Evolutionary conservation across 2,888 invertebrate species (phyloP), one percentile per base, ranked within the genome.

Genomic region (Polydesmus complanatus): DNA sequence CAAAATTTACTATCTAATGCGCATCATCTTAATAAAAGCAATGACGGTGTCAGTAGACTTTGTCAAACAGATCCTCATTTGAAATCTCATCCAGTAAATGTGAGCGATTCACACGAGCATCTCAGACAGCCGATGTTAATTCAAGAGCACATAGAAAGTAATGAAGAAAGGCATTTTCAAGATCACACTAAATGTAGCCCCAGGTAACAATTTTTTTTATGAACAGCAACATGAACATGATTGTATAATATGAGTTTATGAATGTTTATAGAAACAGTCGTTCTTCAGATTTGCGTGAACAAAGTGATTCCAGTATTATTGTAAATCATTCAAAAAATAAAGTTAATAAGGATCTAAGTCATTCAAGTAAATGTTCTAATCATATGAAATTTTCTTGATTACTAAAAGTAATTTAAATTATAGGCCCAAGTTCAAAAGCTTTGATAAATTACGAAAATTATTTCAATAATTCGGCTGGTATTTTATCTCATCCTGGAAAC

Each of bases 1-100:
- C 91, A 91, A 77, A 91, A 91, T 74, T 80, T 90, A 62, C 79
- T 91, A 22, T 61, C 66, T 0, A 61, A 59, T 11, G 58, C 62
- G 37, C 48, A 55, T 8, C 60, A 55, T 55, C 54, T 88, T 87
- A 50, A 82, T 83, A 60, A 80, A 75, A 70, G 80, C 80, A 70
- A 62, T 51, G 52, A 62, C 54, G 37, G 60, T 21, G 23, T 50
- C 3, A 27, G 60, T n/a, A 37, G 37, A 37, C 5, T 37, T 5
- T 37, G 37, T 37, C 37, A 37, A 5, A 14, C 37, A 8, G 37
- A 37, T 37, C 14, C 14, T 37, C 37, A 37, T 37, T 37, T 37
- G 37, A 37, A 37, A 37, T 14, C 37, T 8, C 37, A 37, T 14
- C 8, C 14, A 8, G 37, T 37, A 37, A 37, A 37, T 37, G 37